Conservation (phyloP, 2,888 invertebrate genomes). For the Anagyrus pseudococci region DNA sequence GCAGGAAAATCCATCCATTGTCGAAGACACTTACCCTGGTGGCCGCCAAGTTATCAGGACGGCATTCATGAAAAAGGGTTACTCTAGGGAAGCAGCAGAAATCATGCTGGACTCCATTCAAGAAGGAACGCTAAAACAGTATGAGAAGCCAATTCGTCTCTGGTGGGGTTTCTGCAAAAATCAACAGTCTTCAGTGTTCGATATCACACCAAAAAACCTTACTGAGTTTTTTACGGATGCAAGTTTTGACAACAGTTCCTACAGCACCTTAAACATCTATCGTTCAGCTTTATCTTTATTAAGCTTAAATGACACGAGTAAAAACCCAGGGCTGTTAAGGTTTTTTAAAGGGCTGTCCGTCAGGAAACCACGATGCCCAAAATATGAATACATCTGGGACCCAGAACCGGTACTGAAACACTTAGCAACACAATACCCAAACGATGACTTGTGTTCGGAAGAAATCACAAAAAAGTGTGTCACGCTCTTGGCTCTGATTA, state of each 20-base stretch:
- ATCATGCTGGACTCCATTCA: not conserved
- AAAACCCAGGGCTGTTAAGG: not conserved
- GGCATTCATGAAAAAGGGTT: not conserved
- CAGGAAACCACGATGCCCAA: not conserved
- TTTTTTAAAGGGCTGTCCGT: not conserved
- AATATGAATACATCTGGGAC: not conserved
- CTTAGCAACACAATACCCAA: not conserved
- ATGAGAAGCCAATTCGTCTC: not conserved
- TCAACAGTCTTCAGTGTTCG: not conserved
- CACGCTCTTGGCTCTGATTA: not conserved
- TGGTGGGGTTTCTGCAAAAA: conserved; percentile 1
- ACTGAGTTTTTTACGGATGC: not conserved
- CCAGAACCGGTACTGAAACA: not conserved
- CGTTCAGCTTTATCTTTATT: conserved; percentile 22
- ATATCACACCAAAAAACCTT: not conserved
- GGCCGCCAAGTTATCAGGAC: conserved; percentile 17
- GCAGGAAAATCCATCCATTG: conserved; percentile 44
- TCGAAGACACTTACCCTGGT: conserved; percentile 18
- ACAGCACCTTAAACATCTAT: conserved; percentile 28
- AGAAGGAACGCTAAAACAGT: conserved; percentile 20
- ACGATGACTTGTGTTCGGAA: not conserved
- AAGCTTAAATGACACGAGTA: not conserved
- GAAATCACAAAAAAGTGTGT: not conserved
- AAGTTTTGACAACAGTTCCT: not conserved
- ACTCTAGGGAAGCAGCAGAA: not conserved